A percentile compares a stretch with the other conserved stretches of the same genome.
Evolutionary conservation across 2,888 invertebrate species (phyloP).

Genomic region (Desoria tigrina): DNA sequence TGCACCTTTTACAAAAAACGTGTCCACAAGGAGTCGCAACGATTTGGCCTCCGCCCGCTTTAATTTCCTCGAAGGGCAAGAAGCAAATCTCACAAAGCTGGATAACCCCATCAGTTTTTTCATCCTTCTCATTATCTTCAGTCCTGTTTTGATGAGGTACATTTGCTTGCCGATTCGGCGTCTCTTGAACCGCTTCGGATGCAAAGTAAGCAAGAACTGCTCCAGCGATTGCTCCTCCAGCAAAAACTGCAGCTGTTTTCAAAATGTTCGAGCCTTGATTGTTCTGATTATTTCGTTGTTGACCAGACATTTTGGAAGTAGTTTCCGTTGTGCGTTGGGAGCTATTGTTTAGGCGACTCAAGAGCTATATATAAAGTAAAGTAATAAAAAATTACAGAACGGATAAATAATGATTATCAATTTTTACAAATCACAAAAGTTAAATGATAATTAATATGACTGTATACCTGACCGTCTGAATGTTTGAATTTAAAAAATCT

Average conservation of each 20-base stretch:
- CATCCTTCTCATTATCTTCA: slow-evolving; percentile 21
- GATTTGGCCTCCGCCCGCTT: slow-evolving; percentile 25
- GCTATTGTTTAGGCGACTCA: not conserved
- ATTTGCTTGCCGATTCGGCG: not conserved
- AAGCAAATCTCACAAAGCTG: slow-evolving; percentile 34
- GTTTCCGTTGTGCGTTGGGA: not conserved
- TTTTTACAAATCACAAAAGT: too few species aligned
- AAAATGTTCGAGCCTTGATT: slow-evolving; percentile 12
- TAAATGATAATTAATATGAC: too few species aligned
- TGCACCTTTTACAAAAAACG: slow-evolving; percentile 30
- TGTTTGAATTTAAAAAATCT: too few species aligned
- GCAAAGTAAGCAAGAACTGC: slow-evolving; percentile 28
- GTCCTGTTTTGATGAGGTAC: slow-evolving; percentile 11
- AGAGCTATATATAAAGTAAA: too few species aligned
- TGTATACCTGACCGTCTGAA: too few species aligned
- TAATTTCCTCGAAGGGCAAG: slow-evolving; percentile 26
- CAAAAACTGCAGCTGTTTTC: slow-evolving; percentile 31
- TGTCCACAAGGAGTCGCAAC: slow-evolving; percentile 36
- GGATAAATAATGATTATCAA: too few species aligned
- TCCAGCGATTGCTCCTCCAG: slow-evolving; percentile 26
- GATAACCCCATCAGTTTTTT: slow-evolving; percentile 27
- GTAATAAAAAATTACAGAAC: too few species aligned
- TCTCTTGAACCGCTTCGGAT: slow-evolving; percentile 17
- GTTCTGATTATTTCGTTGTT: slow-evolving; percentile 18
- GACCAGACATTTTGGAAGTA: slow-evolving; percentile 4